phyloP scores from a whole-genome alignment of 2,113 vertebrate genomes.

The Tautogolabrus adspersus region DNA sequence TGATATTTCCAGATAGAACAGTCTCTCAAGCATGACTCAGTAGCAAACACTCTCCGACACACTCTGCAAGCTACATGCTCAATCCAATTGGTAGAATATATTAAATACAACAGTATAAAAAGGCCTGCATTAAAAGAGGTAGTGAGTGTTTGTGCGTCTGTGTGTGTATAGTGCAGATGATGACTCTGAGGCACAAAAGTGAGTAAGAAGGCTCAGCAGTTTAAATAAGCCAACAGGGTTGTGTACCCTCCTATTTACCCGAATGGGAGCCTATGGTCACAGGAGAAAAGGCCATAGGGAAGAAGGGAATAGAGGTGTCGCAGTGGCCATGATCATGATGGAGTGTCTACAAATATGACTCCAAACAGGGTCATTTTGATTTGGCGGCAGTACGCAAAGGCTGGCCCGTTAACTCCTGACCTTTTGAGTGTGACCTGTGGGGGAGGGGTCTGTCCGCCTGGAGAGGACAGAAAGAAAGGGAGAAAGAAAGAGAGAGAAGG shows the following conservation, averaged over 20 bases:
- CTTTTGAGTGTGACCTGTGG: conserved; percentile 80
- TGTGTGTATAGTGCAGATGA: conserved; percentile 38
- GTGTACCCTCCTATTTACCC: conserved; percentile 70
- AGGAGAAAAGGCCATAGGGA: conserved; percentile 73
- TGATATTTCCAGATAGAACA: conserved; percentile 72
- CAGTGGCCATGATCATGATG: conserved; percentile 81
- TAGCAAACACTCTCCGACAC: conserved; percentile 70
- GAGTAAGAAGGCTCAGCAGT: conserved; percentile 58
- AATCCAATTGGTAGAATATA: conserved; percentile 71
- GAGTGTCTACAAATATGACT: conserved; percentile 86
- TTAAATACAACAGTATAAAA: conserved; percentile 66
- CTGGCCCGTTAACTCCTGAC: conserved; percentile 86
- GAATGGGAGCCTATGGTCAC: conserved; percentile 63
- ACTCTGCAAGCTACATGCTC: conserved; percentile 64
- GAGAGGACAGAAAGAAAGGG: conserved; percentile 70
- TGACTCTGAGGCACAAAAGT: conserved; percentile 48
- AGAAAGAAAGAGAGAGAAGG: conserved; percentile 74
- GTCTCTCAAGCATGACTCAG: conserved; percentile 78
- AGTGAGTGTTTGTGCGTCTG: conserved; percentile 33
- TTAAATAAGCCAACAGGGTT: conserved; percentile 79
- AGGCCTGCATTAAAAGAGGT: conserved; percentile 53
- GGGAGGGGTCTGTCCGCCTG: conserved; percentile 64
- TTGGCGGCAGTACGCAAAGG: conserved; percentile 77
- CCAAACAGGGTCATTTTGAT: conserved; percentile 85
- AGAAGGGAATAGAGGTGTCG: conserved; percentile 78